Evolutionary conservation across 1,140 invertebrate species (phyloP), one percentile per base, ranked within the genome.

Genomic region (Dinoponera quadriceps): DNA sequence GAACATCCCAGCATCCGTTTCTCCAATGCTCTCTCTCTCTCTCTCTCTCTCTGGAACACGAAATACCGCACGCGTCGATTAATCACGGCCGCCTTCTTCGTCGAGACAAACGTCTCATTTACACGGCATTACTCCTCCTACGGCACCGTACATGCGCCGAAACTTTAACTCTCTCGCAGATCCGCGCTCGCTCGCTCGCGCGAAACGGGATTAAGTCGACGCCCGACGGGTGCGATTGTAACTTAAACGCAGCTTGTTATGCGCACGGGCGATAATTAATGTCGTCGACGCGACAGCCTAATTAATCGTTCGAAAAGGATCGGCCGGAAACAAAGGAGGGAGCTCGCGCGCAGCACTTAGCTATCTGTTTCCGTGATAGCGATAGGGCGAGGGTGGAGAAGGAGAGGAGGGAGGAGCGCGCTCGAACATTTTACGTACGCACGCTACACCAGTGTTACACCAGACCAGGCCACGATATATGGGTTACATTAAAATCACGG

Each of bases 301-400:
- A 82, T 82, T 82, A 82, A 82, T 82, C 27, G 71, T 82, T 51
- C 69, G 55, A n/a, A 71, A 80, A 82, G 69, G 69, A 82, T 51
- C 57, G 44, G n/a, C 25, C 9, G n/a, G 51, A 59, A 11, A 80
- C 75, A 80, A 80, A 80, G 75, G 51, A 44, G 38, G 38, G 3
- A 9, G 48, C 14, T 1, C 51, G 29, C 27, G 65, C 38, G 38
- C 38, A 11, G 38, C 75, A 80, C 54, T 78, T 78, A 80, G 25
- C 29, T 69, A 27, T 78, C 65, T 78, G 51, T 80, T 71, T 44
- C 65, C n/a, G 9, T 51, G 57, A 75, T 63, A 75, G 27, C 62
- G 38, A 57, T 3, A 44, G 3, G 38, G 38, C 38, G 38, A 33
- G 7, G 2, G 33, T 9, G 38, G 3, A 9, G 38, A 44, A 3